Percentiles rank a stretch among this genome's conserved stretches.
Conservation (phyloP, 2,888 invertebrate species). For the Apantesis nais region DNA sequence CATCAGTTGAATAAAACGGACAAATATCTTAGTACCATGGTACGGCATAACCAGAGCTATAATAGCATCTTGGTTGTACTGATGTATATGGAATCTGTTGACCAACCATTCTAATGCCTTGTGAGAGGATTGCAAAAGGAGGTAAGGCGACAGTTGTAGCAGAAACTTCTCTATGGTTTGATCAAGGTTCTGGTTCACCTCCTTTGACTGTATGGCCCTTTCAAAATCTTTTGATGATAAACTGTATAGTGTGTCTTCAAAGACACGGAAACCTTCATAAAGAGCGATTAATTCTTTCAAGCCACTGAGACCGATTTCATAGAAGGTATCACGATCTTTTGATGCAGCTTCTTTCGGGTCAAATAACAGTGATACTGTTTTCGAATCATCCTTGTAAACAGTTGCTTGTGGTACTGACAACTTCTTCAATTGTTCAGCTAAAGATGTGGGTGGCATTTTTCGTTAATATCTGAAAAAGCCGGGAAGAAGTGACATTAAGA, state of each 20-base stretch:
- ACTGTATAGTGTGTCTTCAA: constrained; percentile 91
- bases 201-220: constrained; percentile 90
- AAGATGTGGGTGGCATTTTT: constrained; percentile 86
- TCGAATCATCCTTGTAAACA: constrained; percentile 88
- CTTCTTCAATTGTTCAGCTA: constrained; percentile 91
- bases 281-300: constrained; percentile 92
- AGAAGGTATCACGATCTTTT: constrained; percentile 93
- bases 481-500: not conserved
- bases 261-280: constrained; percentile 90
- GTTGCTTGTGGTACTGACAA: constrained; percentile 91
- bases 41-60: constrained; percentile 95
- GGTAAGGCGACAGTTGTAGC: constrained; percentile 93
- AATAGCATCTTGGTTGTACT: constrained; percentile 93
- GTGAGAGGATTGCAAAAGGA: constrained; percentile 92
- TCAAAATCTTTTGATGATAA: constrained; percentile 91
- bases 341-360: constrained; percentile 95
- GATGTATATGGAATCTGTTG: constrained; percentile 94
- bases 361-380: constrained; percentile 93
- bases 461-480: constrained; percentile 17
- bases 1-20: constrained; percentile 91
- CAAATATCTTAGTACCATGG: constrained; percentile 96
- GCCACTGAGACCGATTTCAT: constrained; percentile 94
- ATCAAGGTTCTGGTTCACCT: constrained; percentile 91
- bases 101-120: constrained; percentile 98
- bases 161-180: constrained; percentile 92